Evolutionary conservation across 2,113 vertebrate species (phyloP).

Genomic region (Calyptommatus sinebrachiatus): DNA sequence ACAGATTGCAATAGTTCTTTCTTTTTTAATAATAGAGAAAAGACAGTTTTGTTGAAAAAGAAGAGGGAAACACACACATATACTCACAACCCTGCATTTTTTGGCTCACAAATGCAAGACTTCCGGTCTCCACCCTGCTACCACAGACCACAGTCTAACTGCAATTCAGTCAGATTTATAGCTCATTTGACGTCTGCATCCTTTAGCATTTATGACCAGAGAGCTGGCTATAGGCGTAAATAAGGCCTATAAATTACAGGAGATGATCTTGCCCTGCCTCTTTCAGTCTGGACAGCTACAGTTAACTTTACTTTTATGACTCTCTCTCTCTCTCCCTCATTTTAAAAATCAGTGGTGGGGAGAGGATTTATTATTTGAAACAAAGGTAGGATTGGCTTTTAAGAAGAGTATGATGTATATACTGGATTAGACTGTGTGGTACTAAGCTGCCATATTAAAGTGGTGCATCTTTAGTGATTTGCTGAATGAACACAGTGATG

Average conservation of each 20-base stretch:
- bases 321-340: background rate
- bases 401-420: conserved; percentile 3
- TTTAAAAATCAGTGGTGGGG: background rate
- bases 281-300: background rate
- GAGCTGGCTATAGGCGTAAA: conserved; percentile 64
- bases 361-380: conserved; percentile 7
- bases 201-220: conserved; percentile 34
- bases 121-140: conserved; percentile 53
- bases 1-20: background rate
- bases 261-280: background rate
- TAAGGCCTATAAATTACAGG: conserved; percentile 61
- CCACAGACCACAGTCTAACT: conserved; percentile 64
- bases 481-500: background rate
- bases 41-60: background rate
- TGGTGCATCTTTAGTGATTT: conserved; percentile 6
- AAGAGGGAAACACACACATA: background rate
- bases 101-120: conserved; percentile 48
- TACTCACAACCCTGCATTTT: background rate
- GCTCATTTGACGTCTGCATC: conserved; percentile 52
- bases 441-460: conserved; percentile 50
- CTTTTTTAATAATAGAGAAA: background rate
- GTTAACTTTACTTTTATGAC: background rate
- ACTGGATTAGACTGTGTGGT: conserved; percentile 30
- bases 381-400: conserved; percentile 4
- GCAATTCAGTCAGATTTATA: conserved; percentile 65